These are phyloP conservation scores for Aphaenogaster ashmeadi DNA, from an alignment of 1,140 invertebrate species.

Conservation along the genomic window DNA sequence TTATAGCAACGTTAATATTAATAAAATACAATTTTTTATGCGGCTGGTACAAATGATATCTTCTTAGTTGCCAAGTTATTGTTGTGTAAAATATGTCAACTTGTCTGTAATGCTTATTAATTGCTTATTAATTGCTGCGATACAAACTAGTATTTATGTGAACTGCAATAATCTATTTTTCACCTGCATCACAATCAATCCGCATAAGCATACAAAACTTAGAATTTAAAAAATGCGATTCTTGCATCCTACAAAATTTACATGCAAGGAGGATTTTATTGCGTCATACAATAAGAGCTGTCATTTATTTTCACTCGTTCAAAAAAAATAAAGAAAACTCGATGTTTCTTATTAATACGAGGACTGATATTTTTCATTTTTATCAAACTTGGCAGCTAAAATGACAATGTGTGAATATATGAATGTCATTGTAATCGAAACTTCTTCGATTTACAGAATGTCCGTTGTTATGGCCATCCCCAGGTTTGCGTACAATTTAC, in stretches of 20 bases:
- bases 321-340: background rate
- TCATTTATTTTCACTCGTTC: background rate
- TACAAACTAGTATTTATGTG: background rate
- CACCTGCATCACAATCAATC: background rate
- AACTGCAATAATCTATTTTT: background rate
- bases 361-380: background rate
- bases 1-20: background rate
- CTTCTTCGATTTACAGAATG: conserved; percentile 88
- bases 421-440: background rate
- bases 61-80: conserved; percentile 11
- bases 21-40: background rate
- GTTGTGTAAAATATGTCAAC: background rate
- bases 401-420: background rate
- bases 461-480: conserved; percentile 92
- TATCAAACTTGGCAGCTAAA: conserved; percentile 12
- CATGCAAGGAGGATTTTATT: background rate
- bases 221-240: background rate
- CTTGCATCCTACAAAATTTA: background rate
- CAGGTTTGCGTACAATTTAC: conserved; percentile 92
- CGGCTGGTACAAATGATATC: background rate
- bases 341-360: background rate
- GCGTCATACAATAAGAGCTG: background rate
- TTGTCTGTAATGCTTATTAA: background rate
- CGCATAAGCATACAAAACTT: background rate
- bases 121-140: background rate